Evolutionary conservation across 2,797 vertebrate genomes (phyloP), one percentile per base, ranked within the genome.

Genomic region (Cynodonichthys magdalenae): DNA sequence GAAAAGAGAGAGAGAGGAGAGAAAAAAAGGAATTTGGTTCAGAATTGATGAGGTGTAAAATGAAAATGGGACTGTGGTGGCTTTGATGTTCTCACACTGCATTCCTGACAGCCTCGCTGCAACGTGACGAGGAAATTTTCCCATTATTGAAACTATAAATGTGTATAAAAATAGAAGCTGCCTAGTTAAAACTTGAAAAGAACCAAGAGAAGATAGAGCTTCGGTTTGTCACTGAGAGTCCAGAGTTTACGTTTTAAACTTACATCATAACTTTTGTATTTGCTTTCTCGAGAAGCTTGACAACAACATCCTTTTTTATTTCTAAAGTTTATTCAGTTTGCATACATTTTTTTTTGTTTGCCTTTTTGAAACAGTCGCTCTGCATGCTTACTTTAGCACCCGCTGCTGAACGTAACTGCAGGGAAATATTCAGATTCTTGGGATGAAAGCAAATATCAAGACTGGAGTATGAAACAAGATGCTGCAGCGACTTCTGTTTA

Each of bases 31-130:
- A 81, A 86, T 87, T 83, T 83, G 77, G 71, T 87, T 75, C 80
- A 75, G 81, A 89, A 79, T 84, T 87, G 87, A 85, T 89, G 87
- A 90, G 81, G 80, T 83, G 87, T 83, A 80, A 84, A 82, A 74
- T 79, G 76, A 77, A 83, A 84, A 87, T 79, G 75, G 63, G 74
- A 71, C 71, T 76, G 74, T 34, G 10, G 80, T 67, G 70, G 75
- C 85, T 89, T 85, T 87, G 88, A 87, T 87, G 81, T 87, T 84
- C 82, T 67, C 18, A 3, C 59, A 62, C 75, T 73, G 69, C 73
- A 73, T 75, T 73, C 71, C 81, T 86, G 85, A 89, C 81, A 89
- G 84, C 76, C 64, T 56, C 50, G 77, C 69, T 77, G 77, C 73
- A 67, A 14, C 69, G 76, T 73, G 81, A 81, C 79, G n/a, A 57